phyloP scores from a whole-genome alignment of 2,113 vertebrate species.

The Apistogramma diplotaenia region DNA sequence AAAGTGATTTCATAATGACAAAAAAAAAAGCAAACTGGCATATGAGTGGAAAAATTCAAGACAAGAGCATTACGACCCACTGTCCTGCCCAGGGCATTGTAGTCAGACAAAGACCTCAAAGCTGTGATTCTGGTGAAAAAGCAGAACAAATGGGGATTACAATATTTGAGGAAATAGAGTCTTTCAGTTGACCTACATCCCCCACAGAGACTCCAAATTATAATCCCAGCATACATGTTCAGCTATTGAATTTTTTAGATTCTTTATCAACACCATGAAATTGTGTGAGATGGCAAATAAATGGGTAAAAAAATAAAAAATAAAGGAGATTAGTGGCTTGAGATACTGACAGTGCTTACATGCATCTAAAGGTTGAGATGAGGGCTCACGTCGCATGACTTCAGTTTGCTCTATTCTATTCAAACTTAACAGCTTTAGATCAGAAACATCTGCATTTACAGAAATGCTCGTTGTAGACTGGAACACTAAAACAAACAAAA shows the following conservation, averaged over 20 bases:
- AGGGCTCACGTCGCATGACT: neutral
- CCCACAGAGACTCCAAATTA: slow-evolving; percentile 57
- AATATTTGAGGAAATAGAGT: slow-evolving; percentile 69
- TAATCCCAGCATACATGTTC: slow-evolving; percentile 58
- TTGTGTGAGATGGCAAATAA: slow-evolving; percentile 46
- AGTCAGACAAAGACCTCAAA: slow-evolving; percentile 53
- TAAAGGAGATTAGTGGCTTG: slow-evolving; percentile 27
- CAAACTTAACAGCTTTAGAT: slow-evolving; percentile 5
- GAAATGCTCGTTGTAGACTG: neutral
- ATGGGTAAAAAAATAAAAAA: slow-evolving; percentile 18
- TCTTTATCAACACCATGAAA: slow-evolving; percentile 59
- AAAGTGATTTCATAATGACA: neutral
- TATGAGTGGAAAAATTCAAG: neutral
- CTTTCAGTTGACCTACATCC: slow-evolving; percentile 73
- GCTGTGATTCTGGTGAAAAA: slow-evolving; percentile 55
- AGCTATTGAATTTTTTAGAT: slow-evolving; percentile 62
- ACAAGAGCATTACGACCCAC: slow-evolving; percentile 18
- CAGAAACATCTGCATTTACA: neutral
- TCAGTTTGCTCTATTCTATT: slow-evolving; percentile 1
- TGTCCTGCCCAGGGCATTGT: slow-evolving; percentile 41
- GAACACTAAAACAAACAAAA: neutral
- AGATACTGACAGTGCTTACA: slow-evolving; percentile 8
- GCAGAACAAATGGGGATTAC: slow-evolving; percentile 73
- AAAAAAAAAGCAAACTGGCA: neutral
- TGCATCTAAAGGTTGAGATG: slow-evolving; percentile 19